Conservation (phyloP, 2,113 vertebrate species). For the Zingel zingel region DNA sequence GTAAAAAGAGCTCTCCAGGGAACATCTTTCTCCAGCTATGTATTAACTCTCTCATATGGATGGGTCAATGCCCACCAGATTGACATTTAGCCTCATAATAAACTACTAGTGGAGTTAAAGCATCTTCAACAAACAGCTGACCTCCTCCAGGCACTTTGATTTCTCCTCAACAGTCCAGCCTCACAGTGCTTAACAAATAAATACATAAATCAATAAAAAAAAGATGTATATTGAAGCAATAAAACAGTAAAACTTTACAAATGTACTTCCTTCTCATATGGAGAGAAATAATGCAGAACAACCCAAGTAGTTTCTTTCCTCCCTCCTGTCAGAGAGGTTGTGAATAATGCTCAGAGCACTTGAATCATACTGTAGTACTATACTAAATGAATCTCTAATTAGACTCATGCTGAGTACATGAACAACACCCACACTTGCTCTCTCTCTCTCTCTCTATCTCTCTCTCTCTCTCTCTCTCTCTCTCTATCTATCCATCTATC, state of each 20-base stretch:
- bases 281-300: background rate
- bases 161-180: background rate
- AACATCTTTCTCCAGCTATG: constrained; percentile 25
- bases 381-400: constrained; percentile 36
- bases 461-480: too few relatives aligned
- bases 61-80: constrained; percentile 16
- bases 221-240: background rate
- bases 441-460: background rate
- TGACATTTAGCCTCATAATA: constrained; percentile 34
- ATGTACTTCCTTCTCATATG: too few relatives aligned
- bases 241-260: background rate
- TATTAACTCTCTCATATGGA: constrained; percentile 1
- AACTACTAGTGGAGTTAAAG: background rate
- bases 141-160: background rate
- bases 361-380: constrained; percentile 8
- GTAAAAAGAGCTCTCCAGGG: constrained; percentile 14
- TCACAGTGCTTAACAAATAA: background rate
- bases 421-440: constrained; percentile 24
- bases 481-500: too few relatives aligned
- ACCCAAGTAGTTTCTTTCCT: background rate
- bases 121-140: constrained; percentile 12
- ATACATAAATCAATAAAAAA: background rate
- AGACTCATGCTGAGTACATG: constrained; percentile 29
- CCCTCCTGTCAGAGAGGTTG: constrained; percentile 18
- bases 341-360: constrained; percentile 21